Conservation (phyloP, 2,797 vertebrate genomes). For the Sebastolobus altivelis region DNA sequence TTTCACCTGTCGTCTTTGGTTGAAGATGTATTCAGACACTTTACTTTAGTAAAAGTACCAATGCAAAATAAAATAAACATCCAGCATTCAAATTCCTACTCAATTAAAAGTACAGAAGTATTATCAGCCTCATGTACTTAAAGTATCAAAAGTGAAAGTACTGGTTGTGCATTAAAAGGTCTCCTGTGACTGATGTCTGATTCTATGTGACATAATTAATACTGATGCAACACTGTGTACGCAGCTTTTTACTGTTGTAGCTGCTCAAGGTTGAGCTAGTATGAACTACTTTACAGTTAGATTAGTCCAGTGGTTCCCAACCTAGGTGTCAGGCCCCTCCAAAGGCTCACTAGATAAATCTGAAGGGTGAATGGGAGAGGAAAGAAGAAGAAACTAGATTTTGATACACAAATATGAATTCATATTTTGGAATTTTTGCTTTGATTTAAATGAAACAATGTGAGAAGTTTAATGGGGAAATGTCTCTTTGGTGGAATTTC, state of each 20-base stretch:
- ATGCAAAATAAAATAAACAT: background rate
- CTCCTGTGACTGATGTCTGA: background rate
- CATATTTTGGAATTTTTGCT: background rate
- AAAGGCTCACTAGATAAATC: background rate
- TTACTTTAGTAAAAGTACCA: background rate
- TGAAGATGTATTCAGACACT: background rate
- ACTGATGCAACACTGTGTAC: background rate
- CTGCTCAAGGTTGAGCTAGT: background rate
- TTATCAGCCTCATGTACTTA: background rate
- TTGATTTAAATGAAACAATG: background rate
- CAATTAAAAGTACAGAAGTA: background rate
- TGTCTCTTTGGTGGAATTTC: background rate
- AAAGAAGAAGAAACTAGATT: background rate
- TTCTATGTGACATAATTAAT: background rate
- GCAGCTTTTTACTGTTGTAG: background rate
- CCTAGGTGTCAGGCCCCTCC: accelerated
- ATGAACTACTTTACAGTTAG: background rate
- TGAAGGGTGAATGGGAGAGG: background rate
- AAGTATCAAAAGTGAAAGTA: background rate
- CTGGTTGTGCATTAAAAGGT: background rate
- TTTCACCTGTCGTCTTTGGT: background rate
- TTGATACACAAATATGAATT: background rate
- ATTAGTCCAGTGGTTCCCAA: background rate
- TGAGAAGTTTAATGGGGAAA: background rate
- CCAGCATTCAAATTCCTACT: background rate